Evolutionary conservation across 2,888 invertebrate species (phyloP).

Genomic region (Tetranychus piercei): DNA sequence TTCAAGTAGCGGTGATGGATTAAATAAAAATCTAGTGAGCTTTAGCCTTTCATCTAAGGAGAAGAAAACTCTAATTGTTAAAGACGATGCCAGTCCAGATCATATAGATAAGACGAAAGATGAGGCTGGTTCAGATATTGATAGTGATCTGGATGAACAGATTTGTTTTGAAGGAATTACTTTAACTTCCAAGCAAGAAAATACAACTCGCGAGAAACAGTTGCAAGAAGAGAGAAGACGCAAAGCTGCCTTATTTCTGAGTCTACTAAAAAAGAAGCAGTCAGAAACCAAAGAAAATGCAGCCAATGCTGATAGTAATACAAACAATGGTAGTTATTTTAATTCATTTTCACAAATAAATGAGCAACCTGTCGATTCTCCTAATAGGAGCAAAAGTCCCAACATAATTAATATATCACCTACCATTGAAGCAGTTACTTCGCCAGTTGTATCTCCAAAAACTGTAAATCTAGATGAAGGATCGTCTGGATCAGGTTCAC

Average conservation of each 20-base stretch:
- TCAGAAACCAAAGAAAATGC: neutral
- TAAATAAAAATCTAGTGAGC: conserved; percentile 33
- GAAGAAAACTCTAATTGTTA: neutral
- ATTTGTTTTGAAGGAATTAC: conserved; percentile 32
- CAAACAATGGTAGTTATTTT: neutral
- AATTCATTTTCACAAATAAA: neutral
- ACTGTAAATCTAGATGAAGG: neutral
- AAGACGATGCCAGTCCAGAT: neutral
- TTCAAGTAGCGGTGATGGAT: conserved; percentile 31
- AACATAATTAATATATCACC: neutral
- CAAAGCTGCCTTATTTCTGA: conserved; percentile 61
- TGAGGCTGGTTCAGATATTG: conserved; percentile 15
- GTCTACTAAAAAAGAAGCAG: conserved; percentile 25
- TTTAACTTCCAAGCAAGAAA: conserved; percentile 33
- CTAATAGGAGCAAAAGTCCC: neutral
- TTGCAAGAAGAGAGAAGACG: conserved; percentile 47
- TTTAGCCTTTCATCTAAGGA: conserved; percentile 17
- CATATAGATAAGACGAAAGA: neutral
- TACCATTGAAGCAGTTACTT: neutral
- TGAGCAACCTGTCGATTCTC: neutral
- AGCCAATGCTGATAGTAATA: neutral
- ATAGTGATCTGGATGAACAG: conserved; percentile 26
- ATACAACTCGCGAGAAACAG: conserved; percentile 33
- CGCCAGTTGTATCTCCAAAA: neutral
- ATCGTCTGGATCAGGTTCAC: neutral